Conservation (phyloP, 1,140 invertebrate genomes). For the Drosophila nebulosa region DNA sequence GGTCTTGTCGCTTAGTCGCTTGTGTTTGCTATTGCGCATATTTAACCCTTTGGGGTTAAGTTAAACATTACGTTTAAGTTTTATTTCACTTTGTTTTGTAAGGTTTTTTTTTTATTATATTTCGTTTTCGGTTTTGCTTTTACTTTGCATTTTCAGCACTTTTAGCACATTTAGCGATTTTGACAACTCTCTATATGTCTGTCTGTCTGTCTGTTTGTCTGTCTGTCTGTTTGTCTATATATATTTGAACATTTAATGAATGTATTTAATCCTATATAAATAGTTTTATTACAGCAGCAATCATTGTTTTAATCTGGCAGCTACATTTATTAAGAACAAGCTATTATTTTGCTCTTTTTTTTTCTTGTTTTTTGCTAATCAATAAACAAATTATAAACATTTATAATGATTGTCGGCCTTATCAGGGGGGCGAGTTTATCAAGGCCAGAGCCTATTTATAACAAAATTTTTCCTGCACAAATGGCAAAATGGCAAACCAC, state of each 20-base stretch:
- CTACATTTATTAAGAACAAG: slow-evolving; percentile 21
- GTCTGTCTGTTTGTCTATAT: too few species aligned
- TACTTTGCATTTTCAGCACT: background rate
- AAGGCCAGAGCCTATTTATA: slow-evolving; percentile 61
- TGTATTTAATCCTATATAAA: background rate
- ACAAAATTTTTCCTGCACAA: background rate
- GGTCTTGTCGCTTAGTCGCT: slow-evolving; percentile 35
- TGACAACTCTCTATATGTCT: background rate
- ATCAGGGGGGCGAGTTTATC: slow-evolving; percentile 57
- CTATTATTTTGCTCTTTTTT: background rate
- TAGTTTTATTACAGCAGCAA: background rate
- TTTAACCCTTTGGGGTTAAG: slow-evolving; percentile 74
- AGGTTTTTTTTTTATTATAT: slow-evolving; percentile 32
- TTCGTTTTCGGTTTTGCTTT: slow-evolving; percentile 16
- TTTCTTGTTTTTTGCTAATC: slow-evolving; percentile 39
- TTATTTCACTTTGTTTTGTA: slow-evolving; percentile 57
- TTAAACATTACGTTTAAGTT: slow-evolving; percentile 71
- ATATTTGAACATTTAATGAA: too few species aligned
- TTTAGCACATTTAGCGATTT: background rate
- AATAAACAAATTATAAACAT: slow-evolving; percentile 73
- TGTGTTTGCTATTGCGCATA: slow-evolving; percentile 67
- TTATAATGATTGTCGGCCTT: slow-evolving; percentile 67
- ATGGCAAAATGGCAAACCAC: background rate
- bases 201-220: background rate
- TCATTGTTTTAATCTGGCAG: slow-evolving; percentile 29